Evolutionary conservation across 2,113 vertebrate species (phyloP).

Genomic region (Datnioides undecimradiatus): DNA sequence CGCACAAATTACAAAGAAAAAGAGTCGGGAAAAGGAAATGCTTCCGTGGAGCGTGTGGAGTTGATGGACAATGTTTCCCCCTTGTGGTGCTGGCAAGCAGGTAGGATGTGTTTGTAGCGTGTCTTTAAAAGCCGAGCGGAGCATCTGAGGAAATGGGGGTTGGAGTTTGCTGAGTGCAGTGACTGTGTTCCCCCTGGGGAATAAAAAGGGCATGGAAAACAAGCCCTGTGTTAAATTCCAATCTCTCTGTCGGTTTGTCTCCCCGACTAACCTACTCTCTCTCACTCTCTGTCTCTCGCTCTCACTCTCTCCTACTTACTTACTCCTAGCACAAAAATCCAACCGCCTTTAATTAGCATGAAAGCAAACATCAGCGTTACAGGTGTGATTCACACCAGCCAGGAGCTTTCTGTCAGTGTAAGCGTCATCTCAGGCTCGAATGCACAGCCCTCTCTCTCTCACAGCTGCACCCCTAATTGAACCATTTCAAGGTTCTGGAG

Average conservation of each 20-base stretch:
- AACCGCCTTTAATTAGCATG: constrained; percentile 49
- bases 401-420: neutral
- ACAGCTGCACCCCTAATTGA: constrained; percentile 13
- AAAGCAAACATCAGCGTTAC: constrained; percentile 31
- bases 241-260: constrained; percentile 49
- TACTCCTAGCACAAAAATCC: constrained; percentile 27
- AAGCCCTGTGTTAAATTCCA: constrained; percentile 61
- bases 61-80: constrained; percentile 82
- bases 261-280: constrained; percentile 11
- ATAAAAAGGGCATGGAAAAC: constrained; percentile 63
- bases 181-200: constrained; percentile 49
- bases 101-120: constrained; percentile 60
- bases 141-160: constrained; percentile 50
- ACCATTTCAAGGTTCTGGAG: constrained; percentile 1
- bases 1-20: constrained; percentile 55
- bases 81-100: constrained; percentile 79
- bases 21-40: constrained; percentile 1
- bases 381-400: constrained; percentile 39
- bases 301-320: neutral
- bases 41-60: constrained; percentile 36
- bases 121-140: constrained; percentile 52
- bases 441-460: neutral
- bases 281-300: neutral
- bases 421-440: neutral
- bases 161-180: constrained; percentile 53